Conservation (phyloP, 1,140 invertebrate species). For the Palaemon carinicauda region DNA sequence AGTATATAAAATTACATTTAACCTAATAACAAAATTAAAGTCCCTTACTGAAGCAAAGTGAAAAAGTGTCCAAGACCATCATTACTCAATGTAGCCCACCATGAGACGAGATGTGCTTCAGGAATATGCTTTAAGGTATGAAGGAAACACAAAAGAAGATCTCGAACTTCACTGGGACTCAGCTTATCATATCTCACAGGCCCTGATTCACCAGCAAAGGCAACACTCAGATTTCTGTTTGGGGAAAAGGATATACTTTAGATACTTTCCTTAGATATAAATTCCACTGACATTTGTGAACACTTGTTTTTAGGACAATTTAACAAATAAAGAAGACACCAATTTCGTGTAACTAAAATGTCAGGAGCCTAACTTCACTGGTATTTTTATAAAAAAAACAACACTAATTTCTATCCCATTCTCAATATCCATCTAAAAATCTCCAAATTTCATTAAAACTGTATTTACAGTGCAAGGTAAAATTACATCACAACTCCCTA, state of each 20-base stretch:
- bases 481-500: too few species aligned
- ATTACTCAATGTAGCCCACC: slow-evolving; percentile 86
- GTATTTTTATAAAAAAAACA: too few species aligned
- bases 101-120: slow-evolving; percentile 86
- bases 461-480: too few species aligned
- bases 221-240: slow-evolving; percentile 55
- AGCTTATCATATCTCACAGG: slow-evolving; percentile 76
- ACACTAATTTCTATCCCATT: too few species aligned
- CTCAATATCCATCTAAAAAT: too few species aligned
- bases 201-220: slow-evolving; percentile 56
- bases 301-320: background rate
- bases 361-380: too few species aligned
- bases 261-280: background rate
- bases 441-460: too few species aligned
- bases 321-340: too few species aligned
- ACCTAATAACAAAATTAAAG: slow-evolving; percentile 59
- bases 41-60: slow-evolving; percentile 79
- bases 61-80: slow-evolving; percentile 82
- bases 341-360: too few species aligned
- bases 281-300: background rate
- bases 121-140: slow-evolving; percentile 90
- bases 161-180: slow-evolving; percentile 79
- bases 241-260: background rate
- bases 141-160: slow-evolving; percentile 88
- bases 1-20: background rate